Percentiles rank a stretch among this genome's conserved stretches.
Conservation (phyloP, 2,888 invertebrate species). For the Exephanes ischioxanthus region DNA sequence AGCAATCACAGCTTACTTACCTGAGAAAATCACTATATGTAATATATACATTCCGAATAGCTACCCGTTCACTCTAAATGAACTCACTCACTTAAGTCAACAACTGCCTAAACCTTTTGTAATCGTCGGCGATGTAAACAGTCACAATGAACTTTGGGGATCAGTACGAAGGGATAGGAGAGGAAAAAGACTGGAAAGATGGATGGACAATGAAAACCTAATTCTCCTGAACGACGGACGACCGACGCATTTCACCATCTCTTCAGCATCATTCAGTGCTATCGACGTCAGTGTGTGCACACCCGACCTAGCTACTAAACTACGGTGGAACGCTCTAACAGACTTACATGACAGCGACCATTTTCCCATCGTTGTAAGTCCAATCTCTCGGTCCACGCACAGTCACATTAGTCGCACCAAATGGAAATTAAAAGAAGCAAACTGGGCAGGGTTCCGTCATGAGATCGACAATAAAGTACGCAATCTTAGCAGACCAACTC, state of each 20-base stretch:
- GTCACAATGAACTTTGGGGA: slow-evolving; percentile 66
- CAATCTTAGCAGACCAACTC: slow-evolving; percentile 7
- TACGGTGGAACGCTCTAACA: slow-evolving; percentile 45
- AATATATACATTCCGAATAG: slow-evolving; percentile 3
- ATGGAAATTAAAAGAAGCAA: slow-evolving; percentile 66
- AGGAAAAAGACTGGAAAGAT: slow-evolving; percentile 66
- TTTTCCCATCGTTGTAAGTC: slow-evolving; percentile 60
- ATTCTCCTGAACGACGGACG: slow-evolving; percentile 47
- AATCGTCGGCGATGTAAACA: slow-evolving; percentile 72
- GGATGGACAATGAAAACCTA: slow-evolving; percentile 59
- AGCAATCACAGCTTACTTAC: slow-evolving; percentile 1
- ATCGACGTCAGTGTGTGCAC: slow-evolving; percentile 68
- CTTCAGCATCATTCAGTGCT: slow-evolving; percentile 53
- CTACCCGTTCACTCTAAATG: neutral
- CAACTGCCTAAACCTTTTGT: slow-evolving; percentile 71
- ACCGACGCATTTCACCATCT: slow-evolving; percentile 67
- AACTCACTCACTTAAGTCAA: neutral
- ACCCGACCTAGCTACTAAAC: slow-evolving; percentile 32
- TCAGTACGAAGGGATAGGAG: slow-evolving; percentile 52
- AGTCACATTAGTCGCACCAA: slow-evolving; percentile 5
- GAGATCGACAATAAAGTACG: slow-evolving; percentile 26
- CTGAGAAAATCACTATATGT: neutral
- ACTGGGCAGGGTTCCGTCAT: slow-evolving; percentile 58
- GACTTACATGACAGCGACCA: slow-evolving; percentile 66
- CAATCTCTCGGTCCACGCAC: neutral